Evolutionary conservation across 2,888 invertebrate species (phyloP), one percentile per base, ranked within the genome.

Genomic region (Pachymerium ferrugineum): DNA sequence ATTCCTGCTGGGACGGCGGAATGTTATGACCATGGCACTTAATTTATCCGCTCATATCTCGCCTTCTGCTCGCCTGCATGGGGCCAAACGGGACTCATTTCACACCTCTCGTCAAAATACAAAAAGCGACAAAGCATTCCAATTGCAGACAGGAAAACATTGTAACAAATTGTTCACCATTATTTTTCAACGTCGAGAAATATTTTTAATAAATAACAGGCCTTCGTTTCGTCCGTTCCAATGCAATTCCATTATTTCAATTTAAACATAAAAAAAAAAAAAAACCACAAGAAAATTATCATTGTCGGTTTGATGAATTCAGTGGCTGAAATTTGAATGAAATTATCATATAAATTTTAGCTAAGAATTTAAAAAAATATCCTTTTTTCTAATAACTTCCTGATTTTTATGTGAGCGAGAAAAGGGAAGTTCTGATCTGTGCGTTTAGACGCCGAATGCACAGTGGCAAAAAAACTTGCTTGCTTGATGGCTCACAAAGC

Each of bases 11-110:
- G 47, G 47, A 47, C 47, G 22, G 47, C 47, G 47, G 47, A 47
- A 47, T 47, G 47, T 47, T 47, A 47, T 47, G 47, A 47, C 47
- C 47, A 22, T 47, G 47, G 47, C n/a, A 22, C 47, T 47, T 47
- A 47, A 47, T 47, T 47, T 47, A 47, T 47, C 47, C 47, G 47
- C 47, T 47, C 47, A 47, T 47, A 47, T 47, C 22, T 47, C 47
- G 47, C 47, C 47, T 47, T 47, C 47, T 47, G 47, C 47, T 4
- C 19, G 19, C 47, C 47, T 22, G 47, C 47, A 47, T 47, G 47
- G 47, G 47, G 47, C 47, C 47, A 47, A 47, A 47, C 47, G 47
- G 22, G 47, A 47, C 47, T 47, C 47, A 47, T 47, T 47, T 47
- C 47, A 47, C 47, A 47, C 47, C 47, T 47, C 47, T 22, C 19